Percentiles rank a stretch among this genome's conserved stretches.
Conservation (phyloP, 2,797 vertebrate species). For the Masticophis lateralis region DNA sequence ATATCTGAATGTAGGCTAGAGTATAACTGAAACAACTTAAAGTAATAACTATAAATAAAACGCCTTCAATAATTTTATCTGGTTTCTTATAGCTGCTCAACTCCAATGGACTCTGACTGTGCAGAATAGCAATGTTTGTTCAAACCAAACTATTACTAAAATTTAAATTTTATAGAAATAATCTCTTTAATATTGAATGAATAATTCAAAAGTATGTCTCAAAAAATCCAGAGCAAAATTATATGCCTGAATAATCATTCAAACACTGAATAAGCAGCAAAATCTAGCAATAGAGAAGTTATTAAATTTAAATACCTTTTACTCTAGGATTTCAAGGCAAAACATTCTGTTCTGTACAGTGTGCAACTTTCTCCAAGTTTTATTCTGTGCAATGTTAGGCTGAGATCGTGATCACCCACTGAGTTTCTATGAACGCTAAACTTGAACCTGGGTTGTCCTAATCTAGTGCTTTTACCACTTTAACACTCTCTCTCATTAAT, state of each 20-base stretch:
- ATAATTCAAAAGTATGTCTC: neutral
- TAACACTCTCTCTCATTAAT: neutral
- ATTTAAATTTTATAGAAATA: neutral
- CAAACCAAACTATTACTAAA: neutral
- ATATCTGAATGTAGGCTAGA: neutral
- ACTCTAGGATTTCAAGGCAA: neutral
- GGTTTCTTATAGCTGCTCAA: neutral
- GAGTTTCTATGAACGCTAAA: neutral
- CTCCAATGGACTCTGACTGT: neutral
- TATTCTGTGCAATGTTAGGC: neutral
- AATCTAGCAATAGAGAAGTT: neutral
- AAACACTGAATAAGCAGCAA: neutral
- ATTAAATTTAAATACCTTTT: neutral
- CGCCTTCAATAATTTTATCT: neutral
- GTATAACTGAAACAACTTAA: neutral
- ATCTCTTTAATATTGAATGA: neutral
- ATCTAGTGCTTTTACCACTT: neutral
- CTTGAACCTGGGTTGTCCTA: neutral
- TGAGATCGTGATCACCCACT: neutral
- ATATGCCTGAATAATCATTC: neutral
- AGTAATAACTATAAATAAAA: neutral
- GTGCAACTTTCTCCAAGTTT: neutral
- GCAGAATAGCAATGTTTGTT: neutral
- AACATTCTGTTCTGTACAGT: neutral
- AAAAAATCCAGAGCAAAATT: neutral